Base-by-base conservation (phyloP, 1,140 invertebrate species). In the Drosophila ficusphila region DNA sequence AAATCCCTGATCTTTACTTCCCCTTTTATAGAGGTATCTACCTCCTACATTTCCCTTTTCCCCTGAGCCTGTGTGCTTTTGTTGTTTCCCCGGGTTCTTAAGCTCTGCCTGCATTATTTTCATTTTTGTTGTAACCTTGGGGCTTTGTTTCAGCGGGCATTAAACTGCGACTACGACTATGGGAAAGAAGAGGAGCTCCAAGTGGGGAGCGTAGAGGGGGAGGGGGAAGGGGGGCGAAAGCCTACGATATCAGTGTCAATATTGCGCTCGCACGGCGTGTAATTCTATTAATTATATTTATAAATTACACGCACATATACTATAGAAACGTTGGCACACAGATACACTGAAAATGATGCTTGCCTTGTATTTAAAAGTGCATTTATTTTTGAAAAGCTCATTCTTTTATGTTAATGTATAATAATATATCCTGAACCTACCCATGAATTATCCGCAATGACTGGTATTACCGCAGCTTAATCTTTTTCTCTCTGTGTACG, bases 241-340 rank as follows among this genome's bases (percentile, higher is more conserved):
- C 44, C 72, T 76, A 88, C 73, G 75, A 88, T 88, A 88, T 88
- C 82, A 88, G 74, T 88, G 82, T 88, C 82, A 88, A 88, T 88
- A 88, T 86, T 79, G 44, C 68, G 76, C 72, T 62, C 69, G 72
- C 74, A 69, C 56, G 81, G 68, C 81, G 38, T 81, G 82, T 79
- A 79, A 79, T 56, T 78, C 62, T 79, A 79, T 72, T 83, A 70
- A 75, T 79, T 79, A 77, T 71, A 61, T 77, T 64, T 70, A 76
- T 58, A 76, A 61, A 67, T 56, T 70, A 56, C 49, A 68, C 19
- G 41, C 62, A 46, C 34, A 68, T 39, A 68, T 23, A 69, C 38
- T 29, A 29, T 0, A 39, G 2, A 12, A 12, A 4, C 11, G 25
- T 9, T 16, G 56, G 4, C 18, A 19, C 16, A 12, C 18, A 34